Evolutionary conservation across 2,797 vertebrate genomes (phyloP), one percentile per base, ranked within the genome.

Genomic region (Rhabdophis nuchalis): DNA sequence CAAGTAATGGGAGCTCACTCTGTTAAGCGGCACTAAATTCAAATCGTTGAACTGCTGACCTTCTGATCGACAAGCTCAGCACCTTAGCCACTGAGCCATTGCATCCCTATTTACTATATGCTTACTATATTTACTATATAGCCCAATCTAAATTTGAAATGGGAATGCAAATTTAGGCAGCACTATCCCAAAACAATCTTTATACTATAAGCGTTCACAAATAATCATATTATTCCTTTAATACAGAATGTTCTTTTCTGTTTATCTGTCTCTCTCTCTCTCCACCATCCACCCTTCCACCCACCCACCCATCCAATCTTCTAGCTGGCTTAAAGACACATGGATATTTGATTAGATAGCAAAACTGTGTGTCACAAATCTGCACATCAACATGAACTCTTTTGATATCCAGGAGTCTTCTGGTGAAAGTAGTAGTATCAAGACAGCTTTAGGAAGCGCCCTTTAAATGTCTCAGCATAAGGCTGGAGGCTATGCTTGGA

Each of bases 301-400:
- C 82, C 25, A 46, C 13, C 77, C 46, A 46, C 12, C 18, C 5
- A 13, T 13, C 82, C 2, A 52, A 52, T 18, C 93, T 46, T 93
- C 89, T 72, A 9, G 32, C 86, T 85, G 50, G 7, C 93, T 94
- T 94, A 52, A 94, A 90, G 10, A 3, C 8, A 56, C 93, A 60
- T 52, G 85, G 88, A 90, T 95, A 88, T 90, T 90, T 94, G 85
- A 95, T 94, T 94, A 95, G 91, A 93, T 91, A 93, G 95, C 92
- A 87, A 88, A 85, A 46, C n/a, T 72, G 5, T 41, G 41, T 87
- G 46, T 86, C 89, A 64, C 64, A 16, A 90, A 86, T 56, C 53
- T 85, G 50, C n/a, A 61, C 46, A 18, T 29, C 16, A 36, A 86
- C 27, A 86, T 53, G 29, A 58, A 29, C 5, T 86, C 58, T 86